Evolutionary conservation across 2,113 vertebrate genomes (phyloP).

Genomic region (Crocuta crocuta): DNA sequence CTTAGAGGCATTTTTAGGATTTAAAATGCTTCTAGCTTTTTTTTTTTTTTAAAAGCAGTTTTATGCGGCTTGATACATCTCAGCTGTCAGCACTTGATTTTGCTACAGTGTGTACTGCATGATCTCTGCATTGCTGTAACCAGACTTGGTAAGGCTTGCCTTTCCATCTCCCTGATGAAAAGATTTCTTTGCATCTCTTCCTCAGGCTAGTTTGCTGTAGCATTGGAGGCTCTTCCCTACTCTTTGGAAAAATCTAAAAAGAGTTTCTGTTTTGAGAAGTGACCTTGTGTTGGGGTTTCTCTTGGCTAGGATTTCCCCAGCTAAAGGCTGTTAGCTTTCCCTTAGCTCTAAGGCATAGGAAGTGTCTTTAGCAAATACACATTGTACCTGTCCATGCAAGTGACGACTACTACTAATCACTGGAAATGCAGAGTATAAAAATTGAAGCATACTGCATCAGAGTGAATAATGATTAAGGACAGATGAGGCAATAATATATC

Average conservation of each 20-base stretch:
- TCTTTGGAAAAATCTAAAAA: conserved; percentile 11
- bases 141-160: conserved; percentile 23
- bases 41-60: background rate
- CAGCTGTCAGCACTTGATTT: conserved; percentile 63
- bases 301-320: conserved; percentile 24
- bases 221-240: background rate
- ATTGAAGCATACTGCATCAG: background rate
- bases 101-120: conserved; percentile 81
- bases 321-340: background rate
- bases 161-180: conserved; percentile 40
- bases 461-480: background rate
- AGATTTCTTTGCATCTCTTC: conserved; percentile 19
- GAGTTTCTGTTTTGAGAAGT: background rate
- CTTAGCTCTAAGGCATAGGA: background rate
- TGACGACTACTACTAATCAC: background rate
- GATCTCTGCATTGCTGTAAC: conserved; percentile 25
- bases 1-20: conserved; percentile 36
- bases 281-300: conserved; percentile 10
- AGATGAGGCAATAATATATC: background rate
- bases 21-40: background rate
- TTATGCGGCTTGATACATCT: background rate
- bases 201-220: background rate
- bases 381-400: background rate
- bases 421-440: background rate
- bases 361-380: conserved; percentile 14